These are phyloP conservation scores for Streblospio benedicti DNA, from an alignment of 1,140 invertebrate species.

Conservation along the genomic window DNA sequence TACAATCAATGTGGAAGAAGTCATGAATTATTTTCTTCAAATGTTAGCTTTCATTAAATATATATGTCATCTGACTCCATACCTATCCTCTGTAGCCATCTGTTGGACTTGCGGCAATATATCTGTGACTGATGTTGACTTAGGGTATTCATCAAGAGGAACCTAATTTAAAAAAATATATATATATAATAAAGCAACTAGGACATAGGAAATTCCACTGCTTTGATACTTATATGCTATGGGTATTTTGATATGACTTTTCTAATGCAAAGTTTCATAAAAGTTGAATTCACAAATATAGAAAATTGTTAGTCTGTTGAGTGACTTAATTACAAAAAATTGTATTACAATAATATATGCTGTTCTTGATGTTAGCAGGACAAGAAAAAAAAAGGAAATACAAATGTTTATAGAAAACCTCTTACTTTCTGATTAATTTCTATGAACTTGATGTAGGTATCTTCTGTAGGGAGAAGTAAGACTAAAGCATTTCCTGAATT, in stretches of 20 bases:
- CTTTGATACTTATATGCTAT: neutral
- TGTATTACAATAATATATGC: constrained; percentile 2
- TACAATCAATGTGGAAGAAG: neutral
- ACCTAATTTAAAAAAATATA: constrained; percentile 8
- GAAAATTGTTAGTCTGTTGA: neutral
- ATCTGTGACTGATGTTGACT: constrained; percentile 20
- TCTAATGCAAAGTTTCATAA: neutral
- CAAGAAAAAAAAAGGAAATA: neutral
- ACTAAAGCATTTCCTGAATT: constrained; percentile 77
- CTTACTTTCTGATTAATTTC: constrained; percentile 80
- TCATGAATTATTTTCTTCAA: neutral
- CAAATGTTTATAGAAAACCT: too few relatives aligned
- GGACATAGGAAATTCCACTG: neutral
- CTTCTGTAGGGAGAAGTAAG: constrained; percentile 75
- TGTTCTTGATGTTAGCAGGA: neutral
- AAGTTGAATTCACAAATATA: neutral
- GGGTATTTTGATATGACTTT: neutral
- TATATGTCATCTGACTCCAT: neutral
- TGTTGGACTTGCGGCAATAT: constrained; percentile 27
- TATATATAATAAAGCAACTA: neutral
- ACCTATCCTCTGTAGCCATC: constrained; percentile 9
- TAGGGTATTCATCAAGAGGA: constrained; percentile 20
- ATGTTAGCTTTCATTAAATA: too few relatives aligned
- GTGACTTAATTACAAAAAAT: neutral
- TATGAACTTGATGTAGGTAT: constrained; percentile 84